Base-by-base conservation (phyloP, 2,113 vertebrate genomes). In the Hassar affinis region DNA sequence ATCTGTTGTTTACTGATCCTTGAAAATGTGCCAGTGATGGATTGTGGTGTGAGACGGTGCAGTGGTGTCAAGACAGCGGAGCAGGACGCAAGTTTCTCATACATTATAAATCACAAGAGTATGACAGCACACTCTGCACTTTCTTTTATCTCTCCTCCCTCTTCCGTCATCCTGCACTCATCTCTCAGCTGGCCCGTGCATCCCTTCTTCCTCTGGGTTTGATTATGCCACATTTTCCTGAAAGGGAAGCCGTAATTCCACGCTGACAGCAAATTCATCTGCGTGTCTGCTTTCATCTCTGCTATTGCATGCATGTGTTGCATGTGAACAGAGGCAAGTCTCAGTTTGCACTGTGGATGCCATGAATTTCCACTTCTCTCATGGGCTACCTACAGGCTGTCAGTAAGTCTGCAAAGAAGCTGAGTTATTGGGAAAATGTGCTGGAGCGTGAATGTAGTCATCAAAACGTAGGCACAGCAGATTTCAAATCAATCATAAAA, bases 41-140 rank as follows among this genome's bases (percentile, higher is more conserved):
- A n/a, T 38, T 59, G 27, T 51, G 45, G 10, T 61, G 62, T 84
- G 80, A 81, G 74, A 72, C 18, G 20, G 49, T 38, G 75, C 8
- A 0, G 4, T 25, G 52, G 18, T 27, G 83, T 77, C 54, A 4
- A 66, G 82, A 77, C 74, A 75, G 81, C 71, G 57, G 25, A 62
- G 72, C 45, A 47, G 80, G 64, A 72, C 25, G 62, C 82, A 77
- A 69, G 33, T 75, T 76, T 81, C 47, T 88, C 82, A 80, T 84
- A 76, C 85, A 85, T 88, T 86, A 88, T 88, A 88, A 90, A 90
- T 88, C 80, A 88, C 52, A 76, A 62, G 80, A 42, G 54, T 52
- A 56, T 74, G 83, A 69, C 59, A 62, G 82, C 79, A 56, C 71
- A n/a, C 76, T 86, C 78, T 69, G 59, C 54, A 52, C 76, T 81